Base-by-base conservation (phyloP, 2,797 vertebrate species). In the Clarias platycephalus region DNA sequence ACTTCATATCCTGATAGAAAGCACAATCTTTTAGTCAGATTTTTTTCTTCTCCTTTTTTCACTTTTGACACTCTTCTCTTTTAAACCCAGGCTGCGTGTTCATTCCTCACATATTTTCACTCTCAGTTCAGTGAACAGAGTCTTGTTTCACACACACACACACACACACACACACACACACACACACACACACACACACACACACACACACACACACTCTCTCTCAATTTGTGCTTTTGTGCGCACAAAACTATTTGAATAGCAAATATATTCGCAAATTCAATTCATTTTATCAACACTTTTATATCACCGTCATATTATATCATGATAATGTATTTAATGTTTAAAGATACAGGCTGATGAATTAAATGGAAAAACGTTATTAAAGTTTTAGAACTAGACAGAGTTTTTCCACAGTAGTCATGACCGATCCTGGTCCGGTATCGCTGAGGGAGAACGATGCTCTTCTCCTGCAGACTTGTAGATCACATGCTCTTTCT, bases 71-170 rank as follows among this genome's bases (percentile, higher is more conserved):
- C 53, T n/a, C 63, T 70, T 68, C 62, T 84, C 31, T 26, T 70
- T 53, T 28, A 40, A 80, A 49, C 75, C 22, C 57, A 40, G 57
- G 15, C 34, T 77, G 57, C 57, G 6, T 53, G 40, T 90, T 90
- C 90, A 92, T 92, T 91, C 90, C 90, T 58, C 85, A 86, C 86
- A 90, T 92, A 90, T 90, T 93, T 92, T 84, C 75, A 71, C 88
- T 90, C 88, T 91, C 64, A 87, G 89, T 90, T 88, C 83, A 53
- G 88, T 90, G 83, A 90, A 90, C 91, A 89, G 91, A 90, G 89
- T 86, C 86, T 72, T 87, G 71, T 81, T 88, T 89, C 86, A 86
- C 67, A 81, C 49, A 53, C 49, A 53, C 49, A 53, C 86, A 86
- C 67, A 81, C 49, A 53, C 49, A 53, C 86, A 86, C 67, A 81